A percentile compares a stretch with the other conserved stretches of the same genome.
These are phyloP conservation scores for Myopa tessellatipennis DNA, from an alignment of 2,888 invertebrate species.

Conservation along the genomic window DNA sequence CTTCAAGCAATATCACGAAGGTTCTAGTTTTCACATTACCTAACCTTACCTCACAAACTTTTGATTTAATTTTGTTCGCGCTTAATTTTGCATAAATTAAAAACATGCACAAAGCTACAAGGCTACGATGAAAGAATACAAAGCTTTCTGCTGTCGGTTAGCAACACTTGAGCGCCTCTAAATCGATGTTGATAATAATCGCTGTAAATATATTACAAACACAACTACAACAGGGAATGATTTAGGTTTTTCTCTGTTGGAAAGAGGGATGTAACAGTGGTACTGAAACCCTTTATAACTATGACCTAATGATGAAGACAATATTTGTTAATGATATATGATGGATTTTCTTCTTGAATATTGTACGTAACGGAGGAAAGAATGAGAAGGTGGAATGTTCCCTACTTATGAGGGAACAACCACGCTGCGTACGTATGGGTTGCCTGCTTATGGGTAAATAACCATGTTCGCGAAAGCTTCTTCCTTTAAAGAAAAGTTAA, in stretches of 20 bases:
- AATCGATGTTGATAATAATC: neutral
- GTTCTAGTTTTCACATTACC: too few relatives aligned
- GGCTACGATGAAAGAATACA: neutral
- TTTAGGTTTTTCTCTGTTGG: neutral
- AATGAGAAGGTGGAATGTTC: too few relatives aligned
- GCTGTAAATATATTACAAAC: neutral
- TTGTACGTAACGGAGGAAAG: too few relatives aligned
- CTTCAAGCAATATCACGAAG: too few relatives aligned
- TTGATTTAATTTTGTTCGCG: slow-evolving; percentile 17
- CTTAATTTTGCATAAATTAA: slow-evolving; percentile 22
- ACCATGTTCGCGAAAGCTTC: too few relatives aligned
- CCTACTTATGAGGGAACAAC: too few relatives aligned
- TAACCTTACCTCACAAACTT: too few relatives aligned
- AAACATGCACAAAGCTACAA: neutral
- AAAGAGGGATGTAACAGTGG: neutral
- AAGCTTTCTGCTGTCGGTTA: neutral
- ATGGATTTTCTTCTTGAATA: neutral
- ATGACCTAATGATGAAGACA: neutral
- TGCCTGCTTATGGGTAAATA: too few relatives aligned
- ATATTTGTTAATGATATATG: neutral
- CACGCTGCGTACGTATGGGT: too few relatives aligned
- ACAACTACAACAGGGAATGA: neutral
- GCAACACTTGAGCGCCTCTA: neutral
- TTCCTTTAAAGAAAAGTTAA: too few relatives aligned
- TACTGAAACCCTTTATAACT: neutral